Evolutionary conservation across 2,797 vertebrate species (phyloP).

Genomic region (Erpetoichthys calabaricus): DNA sequence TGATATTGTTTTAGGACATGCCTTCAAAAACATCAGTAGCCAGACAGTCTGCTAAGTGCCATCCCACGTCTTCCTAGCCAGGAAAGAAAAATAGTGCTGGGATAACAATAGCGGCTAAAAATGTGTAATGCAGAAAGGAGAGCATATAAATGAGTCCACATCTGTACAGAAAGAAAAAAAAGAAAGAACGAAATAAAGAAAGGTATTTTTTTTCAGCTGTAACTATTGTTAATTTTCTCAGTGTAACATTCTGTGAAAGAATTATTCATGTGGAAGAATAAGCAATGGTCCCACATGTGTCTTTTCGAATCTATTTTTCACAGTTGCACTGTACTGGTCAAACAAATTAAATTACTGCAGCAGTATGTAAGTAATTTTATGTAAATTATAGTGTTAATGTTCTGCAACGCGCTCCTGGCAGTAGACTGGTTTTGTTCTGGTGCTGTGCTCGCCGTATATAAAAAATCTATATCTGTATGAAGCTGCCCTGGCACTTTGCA

Average conservation of each 20-base stretch:
- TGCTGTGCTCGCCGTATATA: slow-evolving; percentile 38
- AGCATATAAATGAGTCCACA: slow-evolving; percentile 27
- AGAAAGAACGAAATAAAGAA: too few relatives aligned
- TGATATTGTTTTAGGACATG: too few relatives aligned
- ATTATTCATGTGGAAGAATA: slow-evolving; percentile 62
- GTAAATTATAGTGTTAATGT: slow-evolving; percentile 91
- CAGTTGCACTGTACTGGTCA: slow-evolving; percentile 67
- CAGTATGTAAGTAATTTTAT: slow-evolving; percentile 90
- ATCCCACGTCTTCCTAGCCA: slow-evolving; percentile 1
- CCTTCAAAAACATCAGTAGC: too few relatives aligned
- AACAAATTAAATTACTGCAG: slow-evolving; percentile 83
- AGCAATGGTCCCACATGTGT: slow-evolving; percentile 49
- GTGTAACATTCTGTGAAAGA: slow-evolving; percentile 46
- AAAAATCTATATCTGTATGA: slow-evolving; percentile 37
- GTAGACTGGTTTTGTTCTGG: slow-evolving; percentile 47
- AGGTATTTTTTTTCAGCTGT: slow-evolving; percentile 22
- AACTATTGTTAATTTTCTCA: slow-evolving; percentile 42
- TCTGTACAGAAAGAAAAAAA: slow-evolving; percentile 17
- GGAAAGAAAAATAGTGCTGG: slow-evolving; percentile 1
- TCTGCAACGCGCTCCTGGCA: slow-evolving; percentile 69
- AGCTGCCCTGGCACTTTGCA: slow-evolving; percentile 23
- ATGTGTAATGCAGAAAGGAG: slow-evolving; percentile 9
- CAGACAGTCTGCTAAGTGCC: slow-evolving; percentile 3
- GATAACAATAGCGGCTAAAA: slow-evolving; percentile 2
- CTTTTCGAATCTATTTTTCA: slow-evolving; percentile 65